phyloP scores from a whole-genome alignment of 2,797 vertebrate species.

The Taenioides sp. region DNA sequence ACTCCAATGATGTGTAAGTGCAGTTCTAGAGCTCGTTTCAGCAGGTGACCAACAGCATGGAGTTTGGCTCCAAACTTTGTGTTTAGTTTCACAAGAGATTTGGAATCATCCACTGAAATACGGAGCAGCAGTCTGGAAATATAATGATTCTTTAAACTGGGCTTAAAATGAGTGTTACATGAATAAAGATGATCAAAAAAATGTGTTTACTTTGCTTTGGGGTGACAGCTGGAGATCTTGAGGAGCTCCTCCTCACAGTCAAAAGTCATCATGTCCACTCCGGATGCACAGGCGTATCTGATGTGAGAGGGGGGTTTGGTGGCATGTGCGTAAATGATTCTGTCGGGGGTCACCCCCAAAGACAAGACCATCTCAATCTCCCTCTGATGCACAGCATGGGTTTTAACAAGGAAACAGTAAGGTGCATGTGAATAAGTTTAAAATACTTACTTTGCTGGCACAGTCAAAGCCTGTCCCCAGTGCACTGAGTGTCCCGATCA shows the following conservation, averaged over 20 bases:
- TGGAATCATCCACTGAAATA: slow-evolving; percentile 42
- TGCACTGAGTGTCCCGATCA: slow-evolving; percentile 75
- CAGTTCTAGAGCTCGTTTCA: slow-evolving; percentile 33
- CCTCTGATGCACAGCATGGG: slow-evolving; percentile 23
- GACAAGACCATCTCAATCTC: slow-evolving; percentile 55
- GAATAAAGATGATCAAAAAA: not conserved
- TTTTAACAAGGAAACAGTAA: not conserved
- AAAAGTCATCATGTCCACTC: slow-evolving; percentile 50
- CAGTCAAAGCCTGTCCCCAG: slow-evolving; percentile 83
- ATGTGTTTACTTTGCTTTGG: slow-evolving; percentile 42
- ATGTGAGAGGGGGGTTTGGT: slow-evolving; percentile 55
- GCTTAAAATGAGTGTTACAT: not conserved
- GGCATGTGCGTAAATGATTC: slow-evolving; percentile 57
- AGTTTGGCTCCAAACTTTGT: slow-evolving; percentile 51
- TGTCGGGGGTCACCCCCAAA: slow-evolving; percentile 39
- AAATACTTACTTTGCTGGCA: slow-evolving; percentile 76
- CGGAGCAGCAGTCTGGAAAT: slow-evolving; percentile 42
- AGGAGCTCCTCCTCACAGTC: slow-evolving; percentile 33
- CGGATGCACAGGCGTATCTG: slow-evolving; percentile 37
- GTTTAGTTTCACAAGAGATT: not conserved
- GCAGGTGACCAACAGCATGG: slow-evolving; percentile 17
- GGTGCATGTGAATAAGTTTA: not conserved
- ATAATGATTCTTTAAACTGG: not conserved
- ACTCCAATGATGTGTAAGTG: slow-evolving; percentile 43
- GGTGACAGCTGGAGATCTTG: slow-evolving; percentile 60